Evolutionary conservation across 2,888 invertebrate genomes (phyloP).

Genomic region (Molorchus minor): DNA sequence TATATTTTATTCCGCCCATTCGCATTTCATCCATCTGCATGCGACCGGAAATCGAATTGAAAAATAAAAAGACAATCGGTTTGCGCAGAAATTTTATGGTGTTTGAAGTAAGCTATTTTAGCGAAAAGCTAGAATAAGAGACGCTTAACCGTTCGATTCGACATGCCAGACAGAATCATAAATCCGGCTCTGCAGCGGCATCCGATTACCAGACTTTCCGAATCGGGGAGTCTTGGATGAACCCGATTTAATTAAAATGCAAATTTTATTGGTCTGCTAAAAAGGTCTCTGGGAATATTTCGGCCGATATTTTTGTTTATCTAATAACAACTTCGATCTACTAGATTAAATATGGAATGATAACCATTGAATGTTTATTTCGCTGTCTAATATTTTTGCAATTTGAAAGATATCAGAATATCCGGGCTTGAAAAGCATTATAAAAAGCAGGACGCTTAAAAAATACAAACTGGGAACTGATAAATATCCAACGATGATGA

Average conservation of each 20-base stretch:
- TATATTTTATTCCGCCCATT: conserved; percentile 10
- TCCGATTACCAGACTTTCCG: conserved; percentile 41
- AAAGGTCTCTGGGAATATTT: conserved; percentile 43
- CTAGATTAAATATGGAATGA: conserved; percentile 15
- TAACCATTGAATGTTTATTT: conserved; percentile 14
- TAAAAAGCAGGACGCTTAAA: too few relatives aligned
- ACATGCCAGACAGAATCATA: conserved; percentile 31
- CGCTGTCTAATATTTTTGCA: too few relatives aligned
- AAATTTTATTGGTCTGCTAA: conserved; percentile 48
- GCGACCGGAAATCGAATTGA: conserved; percentile 7
- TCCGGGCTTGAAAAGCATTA: too few relatives aligned
- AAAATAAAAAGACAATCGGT: conserved; percentile 12
- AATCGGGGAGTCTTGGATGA: conserved; percentile 42
- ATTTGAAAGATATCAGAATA: conserved; percentile 9
- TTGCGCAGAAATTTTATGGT: conserved; percentile 25
- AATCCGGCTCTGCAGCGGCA: conserved; percentile 30
- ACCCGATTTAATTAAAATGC: conserved; percentile 51
- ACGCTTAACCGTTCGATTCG: conserved; percentile 27
- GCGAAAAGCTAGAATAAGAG: conserved; percentile 20
- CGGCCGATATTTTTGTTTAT: conserved; percentile 39
- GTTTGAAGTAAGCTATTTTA: conserved; percentile 31
- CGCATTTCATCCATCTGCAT: conserved; percentile 11
- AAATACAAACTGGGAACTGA: too few relatives aligned
- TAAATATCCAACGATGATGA: too few relatives aligned
- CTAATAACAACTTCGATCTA: conserved; percentile 33